Evolutionary conservation across 2,113 vertebrate genomes (phyloP).

Genomic region (Pelvicachromis taeniatus): DNA sequence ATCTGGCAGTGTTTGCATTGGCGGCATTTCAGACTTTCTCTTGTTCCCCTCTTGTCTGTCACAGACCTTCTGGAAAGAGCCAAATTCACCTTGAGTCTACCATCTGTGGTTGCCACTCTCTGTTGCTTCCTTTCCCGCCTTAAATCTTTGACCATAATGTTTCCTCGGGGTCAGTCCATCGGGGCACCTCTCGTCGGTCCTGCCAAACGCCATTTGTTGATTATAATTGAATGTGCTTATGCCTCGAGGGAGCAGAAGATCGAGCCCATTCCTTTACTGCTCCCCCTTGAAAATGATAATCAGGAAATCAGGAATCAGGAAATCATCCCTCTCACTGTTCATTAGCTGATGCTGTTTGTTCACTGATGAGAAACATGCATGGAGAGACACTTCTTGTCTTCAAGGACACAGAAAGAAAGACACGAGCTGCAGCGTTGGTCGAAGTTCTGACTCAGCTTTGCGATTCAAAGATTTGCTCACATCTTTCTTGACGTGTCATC

Average conservation of each 20-base stretch:
- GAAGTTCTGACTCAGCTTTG: background rate
- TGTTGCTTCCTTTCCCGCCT: background rate
- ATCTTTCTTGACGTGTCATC: constrained; percentile 16
- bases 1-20: background rate
- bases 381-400: background rate
- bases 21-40: background rate
- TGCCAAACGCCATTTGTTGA: constrained; percentile 14
- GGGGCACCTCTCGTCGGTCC: background rate
- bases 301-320: constrained; percentile 27
- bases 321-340: background rate
- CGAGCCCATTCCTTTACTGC: constrained; percentile 1
- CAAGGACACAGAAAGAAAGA: constrained; percentile 16
- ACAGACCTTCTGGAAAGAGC: background rate
- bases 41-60: background rate
- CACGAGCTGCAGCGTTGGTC: constrained; percentile 1
- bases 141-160: background rate
- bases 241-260: background rate
- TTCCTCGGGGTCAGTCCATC: constrained; percentile 11
- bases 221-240: constrained; percentile 36
- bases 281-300: constrained; percentile 26
- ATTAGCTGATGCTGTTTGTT: background rate
- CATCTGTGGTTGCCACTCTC: constrained; percentile 3
- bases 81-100: background rate
- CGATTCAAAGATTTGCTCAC: background rate
- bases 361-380: background rate